Evolutionary conservation across 2,797 vertebrate genomes (phyloP).

Genomic region (Sternotherus odoratus): DNA sequence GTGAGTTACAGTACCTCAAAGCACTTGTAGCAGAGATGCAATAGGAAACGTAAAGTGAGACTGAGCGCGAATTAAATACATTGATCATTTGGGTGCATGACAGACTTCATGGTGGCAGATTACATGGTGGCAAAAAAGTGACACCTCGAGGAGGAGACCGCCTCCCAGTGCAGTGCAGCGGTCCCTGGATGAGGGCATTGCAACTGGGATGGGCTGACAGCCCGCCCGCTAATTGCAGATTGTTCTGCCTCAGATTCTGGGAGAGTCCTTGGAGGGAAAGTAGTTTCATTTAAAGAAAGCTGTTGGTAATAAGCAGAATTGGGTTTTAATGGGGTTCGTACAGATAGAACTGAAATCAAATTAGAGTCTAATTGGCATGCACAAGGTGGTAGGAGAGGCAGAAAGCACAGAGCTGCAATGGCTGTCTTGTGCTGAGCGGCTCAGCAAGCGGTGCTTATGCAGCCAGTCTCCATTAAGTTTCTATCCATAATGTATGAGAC

Average conservation of each 20-base stretch:
- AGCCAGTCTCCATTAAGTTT: constrained; percentile 66
- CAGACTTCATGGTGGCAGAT: rapidly evolving
- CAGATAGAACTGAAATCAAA: constrained; percentile 67
- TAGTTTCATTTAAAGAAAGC: constrained; percentile 45
- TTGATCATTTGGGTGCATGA: background rate
- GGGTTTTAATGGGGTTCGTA: constrained; percentile 70
- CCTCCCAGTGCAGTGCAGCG: rapidly evolving
- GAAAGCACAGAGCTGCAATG: background rate
- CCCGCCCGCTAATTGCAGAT: background rate
- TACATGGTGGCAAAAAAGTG: rapidly evolving
- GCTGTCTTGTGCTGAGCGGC: constrained; percentile 24
- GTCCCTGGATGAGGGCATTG: background rate
- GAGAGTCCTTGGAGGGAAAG: constrained; percentile 7
- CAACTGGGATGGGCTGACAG: background rate
- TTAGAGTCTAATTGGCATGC: constrained; percentile 65
- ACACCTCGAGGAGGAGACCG: background rate
- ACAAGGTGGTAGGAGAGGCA: background rate
- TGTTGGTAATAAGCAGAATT: constrained; percentile 68
- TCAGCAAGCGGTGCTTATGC: background rate
- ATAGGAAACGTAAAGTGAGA: background rate
- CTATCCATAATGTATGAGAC: constrained; percentile 56
- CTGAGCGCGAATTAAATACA: background rate
- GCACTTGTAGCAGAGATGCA: background rate
- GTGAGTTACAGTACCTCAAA: background rate
- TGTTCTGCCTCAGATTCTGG: background rate